A percentile compares a stretch with the other conserved stretches of the same genome.
Conservation (phyloP, 2,113 vertebrate species). For the Syngnathus floridae region DNA sequence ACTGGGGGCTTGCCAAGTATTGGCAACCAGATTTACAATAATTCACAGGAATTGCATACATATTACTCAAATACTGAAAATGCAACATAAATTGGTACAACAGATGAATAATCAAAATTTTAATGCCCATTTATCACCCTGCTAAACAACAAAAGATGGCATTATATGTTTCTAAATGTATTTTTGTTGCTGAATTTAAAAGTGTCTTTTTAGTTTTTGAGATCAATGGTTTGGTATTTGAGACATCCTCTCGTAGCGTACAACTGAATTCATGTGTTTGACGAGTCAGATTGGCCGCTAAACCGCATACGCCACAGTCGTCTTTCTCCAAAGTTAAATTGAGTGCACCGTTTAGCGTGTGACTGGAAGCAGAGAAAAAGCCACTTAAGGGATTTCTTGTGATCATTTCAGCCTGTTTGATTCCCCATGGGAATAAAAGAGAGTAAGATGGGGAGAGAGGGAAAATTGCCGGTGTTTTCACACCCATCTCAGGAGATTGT, state of each 20-base stretch:
- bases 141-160: too few species aligned
- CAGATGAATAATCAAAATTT: too few species aligned
- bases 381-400: constrained; percentile 55
- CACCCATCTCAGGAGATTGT: constrained; percentile 50
- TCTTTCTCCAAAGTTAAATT: constrained; percentile 38
- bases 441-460: constrained; percentile 32
- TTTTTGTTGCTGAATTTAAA: too few species aligned
- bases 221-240: neutral
- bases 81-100: neutral
- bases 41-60: neutral
- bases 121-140: too few species aligned
- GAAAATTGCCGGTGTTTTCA: constrained; percentile 47
- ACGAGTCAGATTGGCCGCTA: constrained; percentile 32
- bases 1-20: neutral
- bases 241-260: constrained; percentile 20
- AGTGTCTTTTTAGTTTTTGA: too few species aligned
- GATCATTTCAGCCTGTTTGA: constrained; percentile 62
- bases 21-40: neutral
- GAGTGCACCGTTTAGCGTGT: constrained; percentile 12
- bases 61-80: neutral
- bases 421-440: constrained; percentile 52
- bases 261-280: constrained; percentile 34
- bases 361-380: constrained; percentile 40
- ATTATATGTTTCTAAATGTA: too few species aligned
- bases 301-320: constrained; percentile 32